Percentiles rank a stretch among this genome's conserved stretches.
These are phyloP conservation scores for Elymnias hypermnestra DNA, from an alignment of 1,140 invertebrate species.

Conservation along the genomic window DNA sequence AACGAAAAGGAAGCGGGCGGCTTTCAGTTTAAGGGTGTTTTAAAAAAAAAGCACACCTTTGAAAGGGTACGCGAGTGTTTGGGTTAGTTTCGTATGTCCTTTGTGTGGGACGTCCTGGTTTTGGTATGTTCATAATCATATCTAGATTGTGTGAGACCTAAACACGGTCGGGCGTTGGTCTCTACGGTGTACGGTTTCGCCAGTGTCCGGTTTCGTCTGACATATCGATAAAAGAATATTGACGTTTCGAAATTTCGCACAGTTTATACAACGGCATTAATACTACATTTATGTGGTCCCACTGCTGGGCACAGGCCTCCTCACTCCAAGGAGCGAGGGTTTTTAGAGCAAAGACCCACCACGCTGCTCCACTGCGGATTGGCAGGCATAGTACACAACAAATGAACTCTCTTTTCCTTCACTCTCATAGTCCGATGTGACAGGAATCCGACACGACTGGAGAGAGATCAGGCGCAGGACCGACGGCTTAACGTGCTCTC, in stretches of 20 bases:
- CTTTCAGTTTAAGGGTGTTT: constrained; percentile 48
- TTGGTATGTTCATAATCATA: constrained; percentile 31
- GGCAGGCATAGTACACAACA: too few relatives aligned
- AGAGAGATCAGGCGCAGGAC: too few relatives aligned
- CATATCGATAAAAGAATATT: constrained; percentile 24
- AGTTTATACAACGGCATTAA: too few relatives aligned
- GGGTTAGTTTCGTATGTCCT: constrained; percentile 22
- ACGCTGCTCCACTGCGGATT: too few relatives aligned
- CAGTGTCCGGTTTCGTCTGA: constrained; percentile 25
- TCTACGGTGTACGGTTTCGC: constrained; percentile 27
- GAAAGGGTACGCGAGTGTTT: constrained; percentile 40
- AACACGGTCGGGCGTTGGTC: constrained; percentile 18
- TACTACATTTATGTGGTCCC: too few relatives aligned
- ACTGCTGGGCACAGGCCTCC: too few relatives aligned
- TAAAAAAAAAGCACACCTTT: constrained; percentile 29
- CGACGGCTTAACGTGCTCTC: too few relatives aligned
- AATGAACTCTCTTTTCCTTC: too few relatives aligned
- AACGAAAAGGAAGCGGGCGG: constrained; percentile 52
- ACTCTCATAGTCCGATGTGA: too few relatives aligned
- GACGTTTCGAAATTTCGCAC: constrained; percentile 12
- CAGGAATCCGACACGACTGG: too few relatives aligned
- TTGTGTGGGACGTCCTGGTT: constrained; percentile 32
- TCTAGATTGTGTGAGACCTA: constrained; percentile 31
- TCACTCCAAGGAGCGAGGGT: too few relatives aligned
- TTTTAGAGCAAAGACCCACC: too few relatives aligned